Evolutionary conservation across 2,888 invertebrate species (phyloP).

Genomic region (Hemithea aestivaria): DNA sequence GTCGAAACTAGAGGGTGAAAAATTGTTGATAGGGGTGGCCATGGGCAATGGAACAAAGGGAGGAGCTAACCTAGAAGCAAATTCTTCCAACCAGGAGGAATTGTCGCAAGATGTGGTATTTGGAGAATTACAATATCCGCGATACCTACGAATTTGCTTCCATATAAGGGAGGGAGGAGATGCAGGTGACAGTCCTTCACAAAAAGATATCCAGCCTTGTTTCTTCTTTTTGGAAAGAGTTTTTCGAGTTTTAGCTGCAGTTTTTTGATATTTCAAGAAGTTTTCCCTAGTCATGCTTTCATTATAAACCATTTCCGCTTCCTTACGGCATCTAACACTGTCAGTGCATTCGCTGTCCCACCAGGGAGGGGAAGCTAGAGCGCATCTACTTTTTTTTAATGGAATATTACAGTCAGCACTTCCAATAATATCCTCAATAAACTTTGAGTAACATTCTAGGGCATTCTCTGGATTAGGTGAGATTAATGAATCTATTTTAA

Average conservation of each 20-base stretch:
- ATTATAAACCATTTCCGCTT: slow-evolving; percentile 4
- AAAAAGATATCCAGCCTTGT: slow-evolving; percentile 11
- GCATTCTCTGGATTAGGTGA: background rate
- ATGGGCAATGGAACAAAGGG: background rate
- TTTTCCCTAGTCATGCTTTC: slow-evolving; percentile 1
- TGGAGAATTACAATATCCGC: slow-evolving; percentile 3
- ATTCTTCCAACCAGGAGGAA: background rate
- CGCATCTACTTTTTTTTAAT: slow-evolving; percentile 3
- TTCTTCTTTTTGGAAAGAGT: slow-evolving; percentile 6
- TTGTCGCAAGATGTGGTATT: slow-evolving; percentile 2
- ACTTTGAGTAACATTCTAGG: background rate
- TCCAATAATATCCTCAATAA: background rate
- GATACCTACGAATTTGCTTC: slow-evolving; percentile 10
- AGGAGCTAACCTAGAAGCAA: background rate
- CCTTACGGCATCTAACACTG: background rate
- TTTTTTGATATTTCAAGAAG: slow-evolving; percentile 1
- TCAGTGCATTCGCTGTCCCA: slow-evolving; percentile 13
- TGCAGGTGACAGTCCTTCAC: slow-evolving; percentile 12
- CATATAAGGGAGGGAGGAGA: slow-evolving; percentile 12
- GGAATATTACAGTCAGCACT: slow-evolving; percentile 4
- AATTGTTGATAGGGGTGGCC: background rate
- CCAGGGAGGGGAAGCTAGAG: slow-evolving; percentile 10
- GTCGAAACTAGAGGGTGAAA: background rate
- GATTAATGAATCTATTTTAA: background rate
- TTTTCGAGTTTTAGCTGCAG: slow-evolving; percentile 2